Evolutionary conservation across 2,888 invertebrate genomes (phyloP), one percentile per base, ranked within the genome.

Genomic region (Drosophila nigritarsus): DNA sequence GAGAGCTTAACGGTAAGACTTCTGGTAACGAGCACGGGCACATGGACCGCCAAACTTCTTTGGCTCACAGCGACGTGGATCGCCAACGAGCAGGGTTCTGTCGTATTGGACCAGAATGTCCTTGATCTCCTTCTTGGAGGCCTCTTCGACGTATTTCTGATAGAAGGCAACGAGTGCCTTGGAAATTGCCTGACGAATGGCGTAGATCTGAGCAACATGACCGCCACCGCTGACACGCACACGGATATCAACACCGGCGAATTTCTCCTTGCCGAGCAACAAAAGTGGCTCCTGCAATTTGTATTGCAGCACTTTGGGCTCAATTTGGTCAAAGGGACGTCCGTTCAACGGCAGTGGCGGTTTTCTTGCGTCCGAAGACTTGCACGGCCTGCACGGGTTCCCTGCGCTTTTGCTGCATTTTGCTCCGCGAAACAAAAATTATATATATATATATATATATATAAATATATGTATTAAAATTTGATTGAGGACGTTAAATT

Each of bases 11-110:
- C 99, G 99, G 96, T 99, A 99, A 84, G 99, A 99, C 94, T 99
- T 99, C 95, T 99, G 99, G 97, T 99, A 99, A 94, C 99, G 96
- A 86, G 99, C 99, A 92, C 99, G 97, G 85, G 99, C 99, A 90
- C 99, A 99, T 92, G 99, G 99, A 95, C 99, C 99, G 89, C 99
- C 99, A 94, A 99, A 99, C 94, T 99, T 99, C 96, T 99, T 99
- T 92, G 99, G 98, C 95, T 99, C 99, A 94, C 99, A 99, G 88
- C 99, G 97, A 92, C 99, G 96, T 68, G 99, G 99, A 94, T 99
- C 99, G 61, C 99, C 99, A 74, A 99, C 99, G 93, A 99, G 95
- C 82, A 99, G 95, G 89, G 98, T 98, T 93, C 99, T 96, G 94
- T 99, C 99, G 94, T 99, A 99, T 92, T 98, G 98, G 90, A 99